These are phyloP conservation scores for Xiphophorus couchianus DNA, from an alignment of 2,113 vertebrate genomes.

Conservation along the genomic window DNA sequence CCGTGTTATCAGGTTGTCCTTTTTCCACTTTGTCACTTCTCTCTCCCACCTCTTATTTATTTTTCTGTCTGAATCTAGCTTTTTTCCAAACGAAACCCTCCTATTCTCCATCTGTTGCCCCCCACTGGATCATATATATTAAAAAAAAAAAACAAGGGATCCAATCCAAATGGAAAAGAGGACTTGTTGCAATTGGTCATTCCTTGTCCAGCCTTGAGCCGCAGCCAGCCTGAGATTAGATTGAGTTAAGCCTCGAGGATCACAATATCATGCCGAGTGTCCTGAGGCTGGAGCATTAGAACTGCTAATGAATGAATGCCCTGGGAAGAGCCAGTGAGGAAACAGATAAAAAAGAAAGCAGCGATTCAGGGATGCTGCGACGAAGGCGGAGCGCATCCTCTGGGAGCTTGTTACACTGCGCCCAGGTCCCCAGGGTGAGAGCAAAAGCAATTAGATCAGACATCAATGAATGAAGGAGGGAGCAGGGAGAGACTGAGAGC, in stretches of 20 bases:
- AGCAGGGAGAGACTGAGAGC: conserved; percentile 41
- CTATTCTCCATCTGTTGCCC: not conserved
- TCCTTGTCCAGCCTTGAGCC: conserved; percentile 8
- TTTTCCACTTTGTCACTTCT: conserved; percentile 27
- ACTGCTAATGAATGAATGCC: conserved; percentile 77
- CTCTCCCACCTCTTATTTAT: conserved; percentile 31
- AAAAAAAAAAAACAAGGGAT: conserved; percentile 3
- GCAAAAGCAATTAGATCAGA: conserved; percentile 86
- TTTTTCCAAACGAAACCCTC: not conserved
- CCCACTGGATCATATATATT: not conserved
- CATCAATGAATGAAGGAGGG: conserved; percentile 72
- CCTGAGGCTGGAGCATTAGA: conserved; percentile 75
- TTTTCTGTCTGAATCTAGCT: conserved; percentile 13
- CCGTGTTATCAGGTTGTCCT: conserved; percentile 33
- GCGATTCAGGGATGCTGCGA: conserved; percentile 46
- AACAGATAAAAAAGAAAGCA: conserved; percentile 80
- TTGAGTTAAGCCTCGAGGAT: conserved; percentile 34
- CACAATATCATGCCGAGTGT: conserved; percentile 50
- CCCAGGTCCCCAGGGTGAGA: conserved; percentile 78
- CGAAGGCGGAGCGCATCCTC: conserved; percentile 67
- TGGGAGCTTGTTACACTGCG: conserved; percentile 89
- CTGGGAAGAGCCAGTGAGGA: conserved; percentile 75
- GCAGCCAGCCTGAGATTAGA: conserved; percentile 27
- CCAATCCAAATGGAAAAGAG: conserved; percentile 12
- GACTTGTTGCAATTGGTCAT: conserved; percentile 44